Conservation (phyloP, 2,113 vertebrate species). For the Cynoglossus semilaevis region DNA sequence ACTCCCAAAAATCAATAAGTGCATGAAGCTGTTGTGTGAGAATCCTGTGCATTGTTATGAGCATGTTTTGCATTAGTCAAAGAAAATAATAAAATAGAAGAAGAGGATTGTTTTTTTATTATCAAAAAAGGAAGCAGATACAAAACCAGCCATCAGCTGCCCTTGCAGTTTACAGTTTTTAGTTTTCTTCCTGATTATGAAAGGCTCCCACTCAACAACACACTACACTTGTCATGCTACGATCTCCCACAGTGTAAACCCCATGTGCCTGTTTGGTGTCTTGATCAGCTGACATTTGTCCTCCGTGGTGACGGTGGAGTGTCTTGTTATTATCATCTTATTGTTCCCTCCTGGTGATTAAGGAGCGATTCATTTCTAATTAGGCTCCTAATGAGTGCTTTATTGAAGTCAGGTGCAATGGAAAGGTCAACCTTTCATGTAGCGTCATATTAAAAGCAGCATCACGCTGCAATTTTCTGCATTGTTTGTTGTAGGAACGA, state of each 20-base stretch:
- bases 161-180: too few relatives aligned
- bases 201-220: background rate
- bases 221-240: background rate
- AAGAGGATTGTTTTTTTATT: too few relatives aligned
- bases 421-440: slow-evolving; percentile 18
- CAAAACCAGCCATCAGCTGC: too few relatives aligned
- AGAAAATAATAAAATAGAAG: too few relatives aligned
- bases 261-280: background rate
- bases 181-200: background rate
- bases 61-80: too few relatives aligned
- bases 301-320: slow-evolving; percentile 2
- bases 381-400: slow-evolving; percentile 25
- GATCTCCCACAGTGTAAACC: background rate
- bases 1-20: slow-evolving; percentile 75
- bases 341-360: slow-evolving; percentile 21
- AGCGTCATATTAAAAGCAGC: slow-evolving; percentile 23
- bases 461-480: slow-evolving; percentile 1
- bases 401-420: slow-evolving; percentile 21
- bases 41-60: too few relatives aligned
- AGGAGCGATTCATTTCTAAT: slow-evolving; percentile 17
- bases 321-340: background rate
- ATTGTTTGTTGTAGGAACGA: background rate
- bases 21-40: background rate
- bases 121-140: too few relatives aligned
- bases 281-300: too few relatives aligned